Base-by-base conservation (phyloP, 2,888 invertebrate species). In the Drosophila macrothrix region DNA sequence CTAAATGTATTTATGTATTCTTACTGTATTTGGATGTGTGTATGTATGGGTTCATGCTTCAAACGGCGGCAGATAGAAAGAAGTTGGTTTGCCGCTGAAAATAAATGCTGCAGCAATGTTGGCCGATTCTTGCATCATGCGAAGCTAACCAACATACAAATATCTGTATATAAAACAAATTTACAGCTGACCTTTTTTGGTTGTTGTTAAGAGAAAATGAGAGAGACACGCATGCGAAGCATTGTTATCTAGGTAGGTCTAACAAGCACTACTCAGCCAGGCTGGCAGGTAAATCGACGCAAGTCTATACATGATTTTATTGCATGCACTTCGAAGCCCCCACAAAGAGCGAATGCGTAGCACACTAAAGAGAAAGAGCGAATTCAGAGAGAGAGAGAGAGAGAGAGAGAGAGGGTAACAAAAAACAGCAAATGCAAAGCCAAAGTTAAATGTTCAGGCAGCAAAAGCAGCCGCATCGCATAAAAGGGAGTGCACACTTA, bases 41-140 rank as follows among this genome's bases (percentile, higher is more conserved):
- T 16, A 28, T 31, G 16, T 46, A n/a, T 31, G 14, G 10, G 16
- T 37, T 35, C n/a, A 31, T 67, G 35, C 49, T 35, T 31, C 54
- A 54, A 31, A 12, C n/a, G 29, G 39, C 12, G 12, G n/a, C 25
- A 14, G 37, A 29, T 31, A 50, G 19, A n/a, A 56, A 56, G 25
- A 10, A 53, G 56, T 56, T 16, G 7, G 10, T 10, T n/a, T 55
- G 37, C 25, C 43, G 43, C 43, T 41, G 16, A 55, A 50, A 54
- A 37, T 54, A 63, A 50, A 31, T 52, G 58, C 60, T 84, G 67
- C 66, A 61, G 88, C 84, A 89, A 84, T 80, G 16, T 53, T 60
- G 46, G 37, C 39, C 22, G 49, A 52, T 74, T 87, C 80, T 85
- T 85, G 83, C 84, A 89, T 85, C 84, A 85, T 72, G 61, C 84